Percentiles rank a stretch among this genome's conserved stretches.
Conservation (phyloP, 2,888 invertebrate species). For the Hoplodrina ambigua region DNA sequence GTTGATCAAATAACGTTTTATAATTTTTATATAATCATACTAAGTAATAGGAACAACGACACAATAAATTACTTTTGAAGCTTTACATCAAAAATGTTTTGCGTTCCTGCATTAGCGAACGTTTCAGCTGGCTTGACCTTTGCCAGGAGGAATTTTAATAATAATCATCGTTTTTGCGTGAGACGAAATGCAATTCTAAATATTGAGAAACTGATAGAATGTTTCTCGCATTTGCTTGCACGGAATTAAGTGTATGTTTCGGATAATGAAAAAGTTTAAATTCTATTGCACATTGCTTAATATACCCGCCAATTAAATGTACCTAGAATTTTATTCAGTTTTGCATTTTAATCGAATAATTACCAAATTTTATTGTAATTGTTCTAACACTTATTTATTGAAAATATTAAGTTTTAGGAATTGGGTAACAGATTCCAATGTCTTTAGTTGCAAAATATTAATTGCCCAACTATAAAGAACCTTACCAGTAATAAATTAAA, state of each 20-base stretch:
- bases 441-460: not conserved
- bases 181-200: constrained; percentile 43
- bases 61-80: constrained; percentile 29
- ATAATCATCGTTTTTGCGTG: constrained; percentile 43
- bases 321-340: constrained; percentile 15
- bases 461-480: not conserved
- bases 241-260: not conserved
- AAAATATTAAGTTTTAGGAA: constrained; percentile 2
- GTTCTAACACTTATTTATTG: constrained; percentile 18
- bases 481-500: not conserved
- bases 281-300: constrained; percentile 14
- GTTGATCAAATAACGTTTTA: constrained; percentile 23
- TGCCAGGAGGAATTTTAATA: constrained; percentile 32
- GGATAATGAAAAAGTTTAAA: constrained; percentile 3
- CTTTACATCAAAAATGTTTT: constrained; percentile 12
- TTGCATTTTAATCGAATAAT: constrained; percentile 32
- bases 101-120: constrained; percentile 22
- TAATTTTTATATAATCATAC: constrained; percentile 39
- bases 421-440: constrained; percentile 20
- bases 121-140: constrained; percentile 37
- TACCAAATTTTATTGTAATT: constrained; percentile 15
- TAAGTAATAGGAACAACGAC: constrained; percentile 1
- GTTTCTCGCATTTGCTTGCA: constrained; percentile 13
- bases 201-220: constrained; percentile 34
- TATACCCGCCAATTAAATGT: constrained; percentile 33